Percentiles rank a stretch among this genome's conserved stretches.
Conservation (phyloP, 2,888 invertebrate genomes). For the Xanthia togata region DNA sequence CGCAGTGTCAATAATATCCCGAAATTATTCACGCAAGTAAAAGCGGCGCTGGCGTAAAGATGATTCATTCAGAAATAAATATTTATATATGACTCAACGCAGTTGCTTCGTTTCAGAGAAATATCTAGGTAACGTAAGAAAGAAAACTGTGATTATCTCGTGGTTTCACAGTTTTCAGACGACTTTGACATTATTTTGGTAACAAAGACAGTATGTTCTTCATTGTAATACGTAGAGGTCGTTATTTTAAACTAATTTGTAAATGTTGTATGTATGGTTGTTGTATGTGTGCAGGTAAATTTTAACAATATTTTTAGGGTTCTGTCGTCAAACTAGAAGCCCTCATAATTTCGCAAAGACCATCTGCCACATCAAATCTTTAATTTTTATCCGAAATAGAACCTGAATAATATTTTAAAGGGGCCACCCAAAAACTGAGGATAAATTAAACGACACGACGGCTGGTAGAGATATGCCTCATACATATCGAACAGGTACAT, state of each 20-base stretch:
- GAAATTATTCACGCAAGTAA: constrained; percentile 69
- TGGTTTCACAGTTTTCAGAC: constrained; percentile 37
- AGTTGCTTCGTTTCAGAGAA: constrained; percentile 56
- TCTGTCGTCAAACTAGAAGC: not conserved
- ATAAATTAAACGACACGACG: not conserved
- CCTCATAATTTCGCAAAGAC: not conserved
- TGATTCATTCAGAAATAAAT: constrained; percentile 75
- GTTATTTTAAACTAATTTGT: constrained; percentile 16
- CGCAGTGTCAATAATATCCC: constrained; percentile 59
- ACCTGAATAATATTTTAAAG: no score
- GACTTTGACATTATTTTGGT: constrained; percentile 52
- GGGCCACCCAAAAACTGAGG: not conserved
- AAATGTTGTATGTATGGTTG: constrained; percentile 4
- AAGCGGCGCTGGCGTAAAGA: constrained; percentile 65
- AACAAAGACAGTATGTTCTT: constrained; percentile 22
- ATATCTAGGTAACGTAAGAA: constrained; percentile 60
- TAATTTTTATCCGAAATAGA: not conserved
- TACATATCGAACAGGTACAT: not conserved
- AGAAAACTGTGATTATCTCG: constrained; percentile 38
- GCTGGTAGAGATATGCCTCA: no score
- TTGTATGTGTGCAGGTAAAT: not conserved
- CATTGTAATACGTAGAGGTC: constrained; percentile 17
- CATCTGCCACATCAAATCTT: not conserved
- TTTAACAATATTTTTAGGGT: not conserved
- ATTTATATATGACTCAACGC: constrained; percentile 68